Evolutionary conservation across 1,140 invertebrate genomes (phyloP).

Genomic region (Trinorchestia longiramus): DNA sequence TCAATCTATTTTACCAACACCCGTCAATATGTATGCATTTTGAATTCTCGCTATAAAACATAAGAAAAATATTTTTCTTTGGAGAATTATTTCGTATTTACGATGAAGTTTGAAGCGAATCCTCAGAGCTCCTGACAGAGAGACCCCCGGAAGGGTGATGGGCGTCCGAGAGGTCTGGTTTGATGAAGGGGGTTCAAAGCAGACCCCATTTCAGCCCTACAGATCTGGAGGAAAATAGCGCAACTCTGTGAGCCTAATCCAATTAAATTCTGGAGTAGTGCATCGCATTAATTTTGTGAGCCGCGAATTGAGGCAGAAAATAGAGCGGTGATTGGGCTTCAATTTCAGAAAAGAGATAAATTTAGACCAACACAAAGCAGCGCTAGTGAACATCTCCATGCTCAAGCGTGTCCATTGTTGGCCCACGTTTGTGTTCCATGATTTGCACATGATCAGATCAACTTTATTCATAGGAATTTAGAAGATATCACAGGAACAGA

Average conservation of each 20-base stretch:
- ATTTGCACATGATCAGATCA: neutral
- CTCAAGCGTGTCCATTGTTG: neutral
- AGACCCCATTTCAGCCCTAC: neutral
- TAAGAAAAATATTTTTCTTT: too few relatives aligned
- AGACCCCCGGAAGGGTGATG: neutral
- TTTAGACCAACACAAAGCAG: neutral
- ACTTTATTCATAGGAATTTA: neutral
- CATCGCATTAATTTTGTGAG: neutral
- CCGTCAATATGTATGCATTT: too few relatives aligned
- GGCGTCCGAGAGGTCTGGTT: neutral
- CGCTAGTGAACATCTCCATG: neutral
- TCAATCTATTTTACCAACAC: too few relatives aligned
- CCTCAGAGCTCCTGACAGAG: neutral
- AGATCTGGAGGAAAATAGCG: neutral
- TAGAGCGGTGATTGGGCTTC: neutral
- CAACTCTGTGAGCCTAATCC: neutral
- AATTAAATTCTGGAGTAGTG: neutral
- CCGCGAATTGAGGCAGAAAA: neutral
- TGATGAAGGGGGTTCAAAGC: neutral
- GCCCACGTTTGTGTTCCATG: neutral
- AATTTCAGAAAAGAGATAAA: neutral
- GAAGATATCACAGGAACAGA: neutral
- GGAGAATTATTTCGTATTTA: too few relatives aligned
- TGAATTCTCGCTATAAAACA: too few relatives aligned
- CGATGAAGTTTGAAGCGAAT: too few relatives aligned